A percentile compares a stretch with the other conserved stretches of the same genome.
These are phyloP conservation scores for Rhinoderma darwinii DNA, from an alignment of 2,113 vertebrate genomes.

Conservation along the genomic window DNA sequence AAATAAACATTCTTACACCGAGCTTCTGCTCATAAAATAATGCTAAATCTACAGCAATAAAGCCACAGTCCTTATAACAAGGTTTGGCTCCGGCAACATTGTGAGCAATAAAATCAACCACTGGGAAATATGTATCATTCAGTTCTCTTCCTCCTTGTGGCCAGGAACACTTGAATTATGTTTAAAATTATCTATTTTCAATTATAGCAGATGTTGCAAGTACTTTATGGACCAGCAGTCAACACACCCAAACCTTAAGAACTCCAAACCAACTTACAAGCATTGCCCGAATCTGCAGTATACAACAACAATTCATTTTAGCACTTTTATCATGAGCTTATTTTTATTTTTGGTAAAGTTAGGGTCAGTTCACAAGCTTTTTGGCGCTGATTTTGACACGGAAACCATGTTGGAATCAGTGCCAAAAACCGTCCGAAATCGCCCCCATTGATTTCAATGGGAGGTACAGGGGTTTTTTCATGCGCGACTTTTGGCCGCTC, in stretches of 20 bases:
- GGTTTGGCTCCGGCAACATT: constrained; percentile 50
- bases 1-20: constrained; percentile 49
- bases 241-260: background rate
- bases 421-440: too few relatives aligned
- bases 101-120: constrained; percentile 51
- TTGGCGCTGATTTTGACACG: too few relatives aligned
- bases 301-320: background rate
- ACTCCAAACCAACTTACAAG: background rate
- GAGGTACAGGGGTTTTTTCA: too few relatives aligned
- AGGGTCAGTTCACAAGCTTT: too few relatives aligned
- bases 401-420: too few relatives aligned
- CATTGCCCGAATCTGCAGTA: background rate
- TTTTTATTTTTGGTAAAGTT: background rate
- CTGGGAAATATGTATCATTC: constrained; percentile 54
- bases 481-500: too few relatives aligned
- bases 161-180: constrained; percentile 51
- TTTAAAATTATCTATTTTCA: constrained; percentile 53
- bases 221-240: constrained; percentile 44
- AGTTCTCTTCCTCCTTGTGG: constrained; percentile 43
- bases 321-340: background rate
- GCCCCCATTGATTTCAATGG: too few relatives aligned
- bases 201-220: constrained; percentile 48
- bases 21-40: constrained; percentile 29
- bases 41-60: constrained; percentile 53
- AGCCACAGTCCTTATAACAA: constrained; percentile 45